These are phyloP conservation scores for Acrossocheilus fasciatus DNA, from an alignment of 2,797 vertebrate genomes.

Conservation along the genomic window DNA sequence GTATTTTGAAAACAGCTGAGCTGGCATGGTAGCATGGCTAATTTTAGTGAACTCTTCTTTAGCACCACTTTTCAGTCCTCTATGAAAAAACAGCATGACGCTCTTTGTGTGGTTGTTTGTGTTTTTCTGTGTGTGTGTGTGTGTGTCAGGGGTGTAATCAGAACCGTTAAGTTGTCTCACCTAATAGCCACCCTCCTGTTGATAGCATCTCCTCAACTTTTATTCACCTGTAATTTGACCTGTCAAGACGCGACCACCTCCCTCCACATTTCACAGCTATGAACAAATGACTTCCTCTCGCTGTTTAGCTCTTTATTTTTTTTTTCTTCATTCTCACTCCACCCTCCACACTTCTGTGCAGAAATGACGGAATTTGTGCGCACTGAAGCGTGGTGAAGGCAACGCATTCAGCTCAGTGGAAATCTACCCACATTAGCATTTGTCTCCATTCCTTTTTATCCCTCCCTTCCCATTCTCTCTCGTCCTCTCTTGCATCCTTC, in stretches of 20 bases:
- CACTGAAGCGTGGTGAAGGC: conserved; percentile 64
- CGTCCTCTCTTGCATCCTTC: neutral
- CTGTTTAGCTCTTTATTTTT: conserved; percentile 14
- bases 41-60: conserved; percentile 5
- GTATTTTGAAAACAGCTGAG: conserved; percentile 20
- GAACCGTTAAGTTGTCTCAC: neutral
- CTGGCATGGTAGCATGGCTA: neutral
- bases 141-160: neutral
- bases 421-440: conserved; percentile 60
- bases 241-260: conserved; percentile 14
- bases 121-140: too few species aligned
- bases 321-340: neutral
- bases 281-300: conserved; percentile 14
- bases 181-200: conserved; percentile 2
- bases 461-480: conserved; percentile 14
- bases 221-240: conserved; percentile 34
- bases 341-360: conserved; percentile 25
- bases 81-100: neutral
- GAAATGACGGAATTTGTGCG: conserved; percentile 61
- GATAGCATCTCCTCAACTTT: conserved; percentile 28
- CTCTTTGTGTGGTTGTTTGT: conserved; percentile 37
- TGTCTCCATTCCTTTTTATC: conserved; percentile 38
- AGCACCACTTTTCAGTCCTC: neutral
- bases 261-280: conserved; percentile 13
- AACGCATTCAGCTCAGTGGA: conserved; percentile 51